Evolutionary conservation across 2,797 vertebrate genomes (phyloP).

Genomic region (Gobionotothen gibberifrons): DNA sequence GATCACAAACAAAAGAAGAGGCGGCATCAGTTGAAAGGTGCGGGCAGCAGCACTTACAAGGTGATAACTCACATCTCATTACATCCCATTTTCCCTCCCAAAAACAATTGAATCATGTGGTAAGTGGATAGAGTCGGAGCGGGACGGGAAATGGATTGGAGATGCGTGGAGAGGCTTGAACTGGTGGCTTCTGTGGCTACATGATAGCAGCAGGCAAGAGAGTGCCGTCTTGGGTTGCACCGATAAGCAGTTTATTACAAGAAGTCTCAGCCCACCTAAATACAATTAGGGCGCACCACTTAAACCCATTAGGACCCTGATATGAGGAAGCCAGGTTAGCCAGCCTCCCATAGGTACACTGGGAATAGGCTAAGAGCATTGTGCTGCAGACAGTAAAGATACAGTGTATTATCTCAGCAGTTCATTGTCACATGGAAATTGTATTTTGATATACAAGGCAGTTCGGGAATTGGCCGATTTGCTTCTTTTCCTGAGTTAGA

Average conservation of each 20-base stretch:
- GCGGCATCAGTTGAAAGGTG: slow-evolving; percentile 58
- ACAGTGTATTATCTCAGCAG: neutral
- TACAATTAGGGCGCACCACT: slow-evolving; percentile 75
- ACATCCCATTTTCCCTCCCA: slow-evolving; percentile 40
- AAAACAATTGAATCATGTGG: slow-evolving; percentile 73
- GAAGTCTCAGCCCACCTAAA: slow-evolving; percentile 63
- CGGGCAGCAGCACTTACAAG: slow-evolving; percentile 66
- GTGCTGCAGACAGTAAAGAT: slow-evolving; percentile 19
- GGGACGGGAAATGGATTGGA: slow-evolving; percentile 68
- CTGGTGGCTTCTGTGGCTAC: slow-evolving; percentile 68
- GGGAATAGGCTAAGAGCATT: slow-evolving; percentile 25
- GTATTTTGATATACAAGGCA: too few species aligned
- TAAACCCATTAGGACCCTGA: slow-evolving; percentile 67
- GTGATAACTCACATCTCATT: slow-evolving; percentile 71
- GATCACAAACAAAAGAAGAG: slow-evolving; percentile 25
- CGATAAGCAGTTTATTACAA: slow-evolving; percentile 78
- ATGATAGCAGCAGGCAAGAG: slow-evolving; percentile 70
- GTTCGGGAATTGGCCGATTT: too few species aligned
- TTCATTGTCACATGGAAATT: too few species aligned
- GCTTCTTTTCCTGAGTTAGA: too few species aligned
- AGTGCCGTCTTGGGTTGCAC: slow-evolving; percentile 73
- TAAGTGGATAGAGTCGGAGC: slow-evolving; percentile 63
- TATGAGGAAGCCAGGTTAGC: slow-evolving; percentile 29
- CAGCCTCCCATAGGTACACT: slow-evolving; percentile 36
- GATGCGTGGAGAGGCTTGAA: slow-evolving; percentile 48